Evolutionary conservation across 2,888 invertebrate species (phyloP).

Genomic region (Nineta flava): DNA sequence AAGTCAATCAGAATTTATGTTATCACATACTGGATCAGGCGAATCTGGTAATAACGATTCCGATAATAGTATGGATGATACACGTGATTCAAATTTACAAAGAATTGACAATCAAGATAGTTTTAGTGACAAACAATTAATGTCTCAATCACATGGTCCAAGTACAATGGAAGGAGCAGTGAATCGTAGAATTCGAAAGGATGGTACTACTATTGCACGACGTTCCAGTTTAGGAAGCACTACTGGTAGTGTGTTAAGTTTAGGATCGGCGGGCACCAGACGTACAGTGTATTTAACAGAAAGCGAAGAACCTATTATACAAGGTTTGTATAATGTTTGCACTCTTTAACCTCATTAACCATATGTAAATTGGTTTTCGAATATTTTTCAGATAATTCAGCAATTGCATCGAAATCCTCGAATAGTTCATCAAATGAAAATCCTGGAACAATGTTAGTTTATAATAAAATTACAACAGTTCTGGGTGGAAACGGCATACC

Average conservation of each 20-base stretch:
- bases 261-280: constrained; percentile 68
- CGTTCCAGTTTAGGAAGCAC: constrained; percentile 16
- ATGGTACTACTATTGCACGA: background rate
- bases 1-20: constrained; percentile 47
- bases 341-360: background rate
- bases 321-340: background rate
- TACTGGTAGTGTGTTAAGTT: constrained; percentile 39
- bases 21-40: constrained; percentile 41
- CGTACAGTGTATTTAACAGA: constrained; percentile 67
- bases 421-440: constrained; percentile 27
- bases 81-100: constrained; percentile 1
- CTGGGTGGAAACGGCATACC: constrained; percentile 31
- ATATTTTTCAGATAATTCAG: background rate
- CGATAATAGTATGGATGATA: constrained; percentile 57
- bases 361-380: too few species aligned
- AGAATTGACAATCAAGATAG: constrained; percentile 4
- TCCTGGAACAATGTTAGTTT: constrained; percentile 44
- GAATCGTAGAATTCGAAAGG: background rate
- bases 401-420: constrained; percentile 26
- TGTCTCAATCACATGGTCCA: background rate
- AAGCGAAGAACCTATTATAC: constrained; percentile 27
- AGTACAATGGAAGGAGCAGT: background rate
- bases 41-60: constrained; percentile 62
- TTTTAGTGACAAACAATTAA: constrained; percentile 2
- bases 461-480: constrained; percentile 59